phyloP scores from a whole-genome alignment of 2,113 vertebrate species.

The Microcebus ravelobensis region DNA sequence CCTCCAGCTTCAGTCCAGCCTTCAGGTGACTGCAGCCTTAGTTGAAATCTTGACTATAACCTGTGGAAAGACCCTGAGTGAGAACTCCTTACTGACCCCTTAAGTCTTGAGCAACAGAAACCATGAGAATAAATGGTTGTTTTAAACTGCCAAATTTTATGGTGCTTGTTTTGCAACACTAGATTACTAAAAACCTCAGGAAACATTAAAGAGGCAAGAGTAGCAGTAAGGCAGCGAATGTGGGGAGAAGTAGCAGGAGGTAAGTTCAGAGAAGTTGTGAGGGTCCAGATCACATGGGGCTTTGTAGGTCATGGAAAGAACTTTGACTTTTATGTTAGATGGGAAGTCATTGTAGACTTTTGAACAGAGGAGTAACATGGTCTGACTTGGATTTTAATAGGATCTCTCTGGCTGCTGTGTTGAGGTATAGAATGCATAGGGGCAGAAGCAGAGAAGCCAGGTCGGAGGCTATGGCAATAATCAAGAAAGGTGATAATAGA shows the following conservation, averaged over 20 bases:
- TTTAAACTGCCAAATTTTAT: not conserved
- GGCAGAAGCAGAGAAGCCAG: not conserved
- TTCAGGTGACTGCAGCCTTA: not conserved
- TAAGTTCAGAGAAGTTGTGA: not conserved
- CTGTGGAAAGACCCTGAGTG: not conserved
- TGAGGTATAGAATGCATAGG: not conserved
- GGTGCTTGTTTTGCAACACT: not conserved
- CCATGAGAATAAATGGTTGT: not conserved
- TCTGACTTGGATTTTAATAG: not conserved
- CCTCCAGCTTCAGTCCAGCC: not conserved
- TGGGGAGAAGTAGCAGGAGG: not conserved
- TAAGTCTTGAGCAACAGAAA: not conserved
- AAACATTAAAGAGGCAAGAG: not conserved
- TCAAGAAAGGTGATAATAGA: not conserved
- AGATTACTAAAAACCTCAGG: not conserved
- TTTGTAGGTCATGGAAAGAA: not conserved
- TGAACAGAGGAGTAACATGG: not conserved
- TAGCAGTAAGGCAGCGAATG: not conserved
- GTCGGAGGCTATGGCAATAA: not conserved
- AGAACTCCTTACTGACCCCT: not conserved
- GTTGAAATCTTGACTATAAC: not conserved
- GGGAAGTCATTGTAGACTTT: not conserved
- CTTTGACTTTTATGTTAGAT: not conserved
- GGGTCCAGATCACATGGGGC: not conserved
- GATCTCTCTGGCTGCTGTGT: not conserved